Evolutionary conservation across 2,888 invertebrate genomes (phyloP), one percentile per base, ranked within the genome.

Genomic region (Synergus laeviventris): DNA sequence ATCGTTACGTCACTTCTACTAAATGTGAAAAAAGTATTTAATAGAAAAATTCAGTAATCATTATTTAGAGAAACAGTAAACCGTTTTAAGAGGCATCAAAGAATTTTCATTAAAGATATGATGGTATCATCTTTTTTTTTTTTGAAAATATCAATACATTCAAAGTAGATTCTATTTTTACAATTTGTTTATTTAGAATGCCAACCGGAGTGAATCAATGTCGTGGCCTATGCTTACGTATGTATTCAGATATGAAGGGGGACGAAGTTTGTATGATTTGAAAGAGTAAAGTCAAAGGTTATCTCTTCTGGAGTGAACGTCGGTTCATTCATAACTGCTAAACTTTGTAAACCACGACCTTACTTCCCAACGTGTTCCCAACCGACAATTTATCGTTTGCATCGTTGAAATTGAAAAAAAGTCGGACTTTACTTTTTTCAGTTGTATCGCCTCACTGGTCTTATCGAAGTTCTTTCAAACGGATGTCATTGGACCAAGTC

Each of bases 311-410:
- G 31, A 70, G 49, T n/a, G 24, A 70, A 70, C 70, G 49, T 73
- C 64, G 74, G 54, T 66, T 73, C 54, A 76, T 74, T 60, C 74
- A 38, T 64, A 62, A 70, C 42, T 38, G 45, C 62, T 73, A 76
- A 66, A 70, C 73, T 79, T 70, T 73, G 75, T 75, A 70, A 70
- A 70, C 70, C 70, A 49, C 70, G 49, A 70, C 70, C 70, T 49
- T 70, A 70, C 70, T 70, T 70, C n/a, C 70, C 31, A 31, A 49
- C n/a, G 31, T 12, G n/a, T 70, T 70, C n/a, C 70, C 31, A 31
- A 49, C n/a, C 49, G n/a, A 24, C 70, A 70, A 70, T 70, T 70
- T 70, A 70, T 49, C 70, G 49, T 36, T n/a, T 49, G 49, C 49
- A 49, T 70, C 49, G 24, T n/a, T 70, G 8, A 45, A 11, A 24